phyloP scores from a whole-genome alignment of 2,113 vertebrate genomes.

The Corythoichthys intestinalis region DNA sequence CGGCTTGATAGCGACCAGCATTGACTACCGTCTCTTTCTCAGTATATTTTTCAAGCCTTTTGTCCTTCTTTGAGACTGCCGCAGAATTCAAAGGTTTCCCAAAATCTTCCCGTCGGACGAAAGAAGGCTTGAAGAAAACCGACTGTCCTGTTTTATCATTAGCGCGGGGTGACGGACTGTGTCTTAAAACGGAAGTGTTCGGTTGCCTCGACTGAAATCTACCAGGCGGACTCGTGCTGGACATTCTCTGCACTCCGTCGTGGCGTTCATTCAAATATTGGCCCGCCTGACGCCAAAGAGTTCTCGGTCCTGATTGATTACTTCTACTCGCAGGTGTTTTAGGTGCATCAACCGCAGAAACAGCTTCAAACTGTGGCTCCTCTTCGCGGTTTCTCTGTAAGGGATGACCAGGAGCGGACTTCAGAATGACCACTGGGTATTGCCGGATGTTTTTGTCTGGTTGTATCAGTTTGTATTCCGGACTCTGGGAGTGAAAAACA shows the following conservation, averaged over 20 bases:
- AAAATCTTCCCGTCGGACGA: background rate
- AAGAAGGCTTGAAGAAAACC: constrained; percentile 21
- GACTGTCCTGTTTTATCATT: constrained; percentile 13
- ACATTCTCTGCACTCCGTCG: background rate
- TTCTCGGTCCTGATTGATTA: background rate
- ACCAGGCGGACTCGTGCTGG: constrained; percentile 8
- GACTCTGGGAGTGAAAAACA: background rate
- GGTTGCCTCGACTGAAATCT: constrained; percentile 5
- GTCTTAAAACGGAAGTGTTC: constrained; percentile 8
- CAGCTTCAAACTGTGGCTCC: constrained; percentile 1
- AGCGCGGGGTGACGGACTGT: background rate
- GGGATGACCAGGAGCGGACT: background rate
- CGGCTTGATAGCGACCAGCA: background rate
- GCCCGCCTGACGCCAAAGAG: background rate
- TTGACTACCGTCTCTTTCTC: background rate
- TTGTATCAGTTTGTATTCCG: background rate
- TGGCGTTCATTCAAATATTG: constrained; percentile 3
- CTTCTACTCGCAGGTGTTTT: background rate
- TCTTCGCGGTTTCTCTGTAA: background rate
- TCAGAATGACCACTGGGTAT: constrained; percentile 6
- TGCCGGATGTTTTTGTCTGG: background rate
- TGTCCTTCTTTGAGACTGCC: background rate
- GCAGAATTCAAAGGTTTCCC: background rate
- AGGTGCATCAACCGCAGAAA: background rate
- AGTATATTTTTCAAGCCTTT: background rate